A percentile compares a stretch with the other conserved stretches of the same genome.
Evolutionary conservation across 1,140 invertebrate genomes (phyloP).

Genomic region (Caerostris extrusa): DNA sequence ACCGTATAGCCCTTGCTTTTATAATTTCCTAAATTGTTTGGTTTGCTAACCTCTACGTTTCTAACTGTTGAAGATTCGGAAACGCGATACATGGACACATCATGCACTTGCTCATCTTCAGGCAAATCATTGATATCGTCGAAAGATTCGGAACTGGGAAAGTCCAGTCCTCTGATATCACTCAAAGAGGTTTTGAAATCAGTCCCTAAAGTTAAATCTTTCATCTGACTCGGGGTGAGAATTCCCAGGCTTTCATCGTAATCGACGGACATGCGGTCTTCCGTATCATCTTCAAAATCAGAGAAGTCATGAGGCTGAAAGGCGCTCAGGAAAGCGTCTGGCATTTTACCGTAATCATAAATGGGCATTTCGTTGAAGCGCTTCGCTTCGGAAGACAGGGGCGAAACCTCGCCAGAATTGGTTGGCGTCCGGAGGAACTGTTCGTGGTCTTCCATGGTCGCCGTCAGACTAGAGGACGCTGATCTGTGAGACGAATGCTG

Average conservation of each 20-base stretch:
- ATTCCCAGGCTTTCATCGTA: slow-evolving; percentile 91
- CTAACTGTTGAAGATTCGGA: slow-evolving; percentile 35
- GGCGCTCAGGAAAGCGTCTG: not conserved
- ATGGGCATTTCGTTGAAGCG: slow-evolving; percentile 51
- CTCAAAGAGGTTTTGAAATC: slow-evolving; percentile 55
- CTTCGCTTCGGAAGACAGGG: slow-evolving; percentile 45
- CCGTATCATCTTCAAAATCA: slow-evolving; percentile 66
- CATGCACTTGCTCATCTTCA: slow-evolving; percentile 75
- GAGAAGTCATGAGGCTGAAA: slow-evolving; percentile 44
- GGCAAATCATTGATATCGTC: slow-evolving; percentile 78
- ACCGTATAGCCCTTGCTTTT: not conserved
- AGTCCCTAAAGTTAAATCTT: slow-evolving; percentile 82
- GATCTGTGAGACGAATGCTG: not conserved
- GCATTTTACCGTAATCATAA: slow-evolving; percentile 40
- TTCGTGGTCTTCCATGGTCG: slow-evolving; percentile 35
- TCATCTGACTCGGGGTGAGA: slow-evolving; percentile 92
- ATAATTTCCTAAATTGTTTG: slow-evolving; percentile 1
- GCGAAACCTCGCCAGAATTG: slow-evolving; percentile 60
- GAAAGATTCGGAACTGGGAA: slow-evolving; percentile 76
- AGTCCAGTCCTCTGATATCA: slow-evolving; percentile 55
- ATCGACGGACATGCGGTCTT: slow-evolving; percentile 81
- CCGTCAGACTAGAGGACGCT: not conserved
- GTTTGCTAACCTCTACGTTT: slow-evolving; percentile 43
- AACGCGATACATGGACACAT: slow-evolving; percentile 60
- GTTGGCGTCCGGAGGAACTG: slow-evolving; percentile 14